phyloP scores from a whole-genome alignment of 2,888 invertebrate species.

The Troides aeacus region DNA sequence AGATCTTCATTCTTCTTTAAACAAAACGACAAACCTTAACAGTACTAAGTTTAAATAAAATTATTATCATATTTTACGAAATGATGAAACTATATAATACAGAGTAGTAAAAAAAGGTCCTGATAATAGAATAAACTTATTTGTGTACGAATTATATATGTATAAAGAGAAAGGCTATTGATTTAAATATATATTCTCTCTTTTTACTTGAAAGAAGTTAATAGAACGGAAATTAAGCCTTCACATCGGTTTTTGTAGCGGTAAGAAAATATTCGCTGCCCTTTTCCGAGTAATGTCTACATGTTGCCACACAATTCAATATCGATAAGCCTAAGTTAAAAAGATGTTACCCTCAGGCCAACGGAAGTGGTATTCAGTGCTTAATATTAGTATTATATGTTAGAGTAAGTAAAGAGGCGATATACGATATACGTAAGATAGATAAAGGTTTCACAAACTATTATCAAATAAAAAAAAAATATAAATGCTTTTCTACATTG shows the following conservation, averaged over 20 bases:
- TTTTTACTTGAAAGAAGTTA: not conserved
- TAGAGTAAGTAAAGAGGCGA: not conserved
- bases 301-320: not conserved
- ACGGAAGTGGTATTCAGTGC: not conserved
- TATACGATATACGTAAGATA: not conserved
- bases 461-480: not conserved
- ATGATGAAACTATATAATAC: not conserved
- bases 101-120: not conserved
- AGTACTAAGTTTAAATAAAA: not conserved
- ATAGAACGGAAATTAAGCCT: not conserved
- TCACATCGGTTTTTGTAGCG: not conserved
- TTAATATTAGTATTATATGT: not conserved
- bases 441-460: not conserved
- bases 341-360: not conserved
- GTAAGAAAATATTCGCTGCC: not conserved
- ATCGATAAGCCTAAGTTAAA: not conserved
- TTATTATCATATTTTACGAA: not conserved
- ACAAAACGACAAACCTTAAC: not conserved
- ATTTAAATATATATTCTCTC: not conserved
- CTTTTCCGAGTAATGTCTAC: not conserved
- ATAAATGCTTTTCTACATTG: not conserved
- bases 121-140: not conserved
- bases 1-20: conserved; percentile 30
- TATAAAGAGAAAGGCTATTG: not conserved
- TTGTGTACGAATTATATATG: not conserved